Conservation (phyloP, 2,797 vertebrate species). For the Macrochelys suwanniensis region DNA sequence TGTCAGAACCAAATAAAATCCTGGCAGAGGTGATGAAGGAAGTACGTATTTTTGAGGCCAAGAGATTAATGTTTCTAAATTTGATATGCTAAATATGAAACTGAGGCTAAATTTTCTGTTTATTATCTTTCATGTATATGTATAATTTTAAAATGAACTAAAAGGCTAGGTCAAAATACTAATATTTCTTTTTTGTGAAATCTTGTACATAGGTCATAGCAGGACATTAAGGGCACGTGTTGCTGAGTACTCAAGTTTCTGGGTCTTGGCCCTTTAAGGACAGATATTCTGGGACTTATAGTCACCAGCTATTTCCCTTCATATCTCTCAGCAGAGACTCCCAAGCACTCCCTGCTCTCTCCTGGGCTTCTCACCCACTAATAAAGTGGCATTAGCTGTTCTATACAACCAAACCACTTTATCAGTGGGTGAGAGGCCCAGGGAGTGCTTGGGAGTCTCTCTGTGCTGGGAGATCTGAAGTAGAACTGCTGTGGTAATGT, state of each 20-base stretch:
- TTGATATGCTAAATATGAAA: background rate
- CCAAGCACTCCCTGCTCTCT: background rate
- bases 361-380: background rate
- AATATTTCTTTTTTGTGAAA: background rate
- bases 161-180: background rate
- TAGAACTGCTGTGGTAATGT: background rate
- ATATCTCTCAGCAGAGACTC: background rate
- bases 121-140: background rate
- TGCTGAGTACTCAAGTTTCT: background rate
- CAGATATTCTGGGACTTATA: background rate
- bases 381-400: background rate
- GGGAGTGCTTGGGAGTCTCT: too few species aligned
- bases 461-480: background rate
- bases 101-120: background rate
- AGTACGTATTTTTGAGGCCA: background rate
- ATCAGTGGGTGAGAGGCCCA: background rate
- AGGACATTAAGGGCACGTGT: background rate
- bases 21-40: background rate
- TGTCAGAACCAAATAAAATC: background rate
- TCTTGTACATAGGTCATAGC: rapidly evolving
- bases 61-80: background rate
- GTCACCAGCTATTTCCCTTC: background rate
- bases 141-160: background rate
- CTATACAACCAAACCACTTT: background rate
- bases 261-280: background rate